Evolutionary conservation across 2,113 vertebrate genomes (phyloP), one percentile per base, ranked within the genome.

Genomic region (Brienomyrus longianalis): DNA sequence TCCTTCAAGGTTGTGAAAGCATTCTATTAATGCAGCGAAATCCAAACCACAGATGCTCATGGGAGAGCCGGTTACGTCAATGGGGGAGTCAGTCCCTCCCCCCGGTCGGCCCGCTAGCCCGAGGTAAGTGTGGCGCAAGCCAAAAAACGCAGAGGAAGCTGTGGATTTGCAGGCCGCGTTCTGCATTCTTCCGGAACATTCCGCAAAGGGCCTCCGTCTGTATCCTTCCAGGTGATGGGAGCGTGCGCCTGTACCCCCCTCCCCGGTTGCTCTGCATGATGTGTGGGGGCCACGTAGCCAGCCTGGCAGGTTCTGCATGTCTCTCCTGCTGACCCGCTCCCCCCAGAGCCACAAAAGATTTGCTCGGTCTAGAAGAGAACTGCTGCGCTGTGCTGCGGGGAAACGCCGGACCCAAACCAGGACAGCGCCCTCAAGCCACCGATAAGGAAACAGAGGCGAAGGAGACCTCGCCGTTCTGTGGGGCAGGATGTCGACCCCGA

Each of bases 61-160:
- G 47, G 87, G 39, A 92, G 48, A 23, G 35, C 86, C 89, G 54
- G 35, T 89, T 89, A 89, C 88, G 88, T 89, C 88, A 89, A 89
- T 89, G 88, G 35, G 80, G 77, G 80, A 89, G 17, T 47, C 52
- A 62, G 39, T 88, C 91, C 92, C 50, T 52, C 89, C 86, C 86
- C 89, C 89, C 89, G 62, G 86, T 90, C 91, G 89, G 89, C 91
- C 90, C 89, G 88, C 91, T 92, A 91, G 88, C 51, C 89, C 31
- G 70, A 84, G 77, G 80, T 90, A 59, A 83, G 56, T 19, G 80
- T 43, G 74, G 54, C 56, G 54, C 35, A 4, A 80, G 59, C 59
- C 31, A 77, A 59, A 88, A 27, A 83, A 83, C 45, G 91, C 90
- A 91, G 89, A 92, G 89, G 90, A 83, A 83, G 59, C 80, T 27